Base-by-base conservation (phyloP, 2,797 vertebrate genomes). In the Acanthis flammea region DNA sequence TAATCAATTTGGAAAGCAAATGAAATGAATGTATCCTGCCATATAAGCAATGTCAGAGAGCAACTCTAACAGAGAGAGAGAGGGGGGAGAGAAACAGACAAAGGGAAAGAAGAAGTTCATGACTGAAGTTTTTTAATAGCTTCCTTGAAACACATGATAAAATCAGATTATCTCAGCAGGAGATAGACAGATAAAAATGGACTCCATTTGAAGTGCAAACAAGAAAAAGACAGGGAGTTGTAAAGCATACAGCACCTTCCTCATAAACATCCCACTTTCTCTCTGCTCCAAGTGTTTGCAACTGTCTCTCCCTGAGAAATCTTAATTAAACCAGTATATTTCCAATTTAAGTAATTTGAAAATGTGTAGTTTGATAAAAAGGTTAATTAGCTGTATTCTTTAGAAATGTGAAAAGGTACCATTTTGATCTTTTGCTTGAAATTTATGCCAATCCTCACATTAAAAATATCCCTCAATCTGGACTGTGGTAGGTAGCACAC, bases 311-410 rank as follows among this genome's bases (percentile, higher is more conserved):
- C 91, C 81, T 78, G 88, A n/a, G 55, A 96, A 96, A 96, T 94
- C 81, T 95, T 97, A 97, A 97, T 98, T 97, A 97, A 97, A 96
- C 48, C 24, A 62, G 74, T 95, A 95, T 62, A 91, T 96, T 97
- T 95, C 74, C 60, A 57, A 25, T 95, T 81, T 91, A 90, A 84
- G 68, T 88, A 63, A 95, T 91, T 83, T 96, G 85, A 94, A 87
- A 67, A 55, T 95, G 48, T 57, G n/a, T 83, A 68, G 68, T 95
- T 96, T 95, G 86, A 93, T 96, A 92, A 92, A 94, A 91, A 93
- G 74, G 65, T 94, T 97, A 95, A 96, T 95, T 93, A 95, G 75
- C 57, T 78, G 28, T 33, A 75, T 90, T 90, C 61, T 90, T 86
- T 85, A 76, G 85, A 96, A 96, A 86, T 77, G 39, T 77, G 63